Percentiles rank a stretch among this genome's conserved stretches.
Conservation (phyloP, 2,113 vertebrate genomes). For the Fukomys damarensis region DNA sequence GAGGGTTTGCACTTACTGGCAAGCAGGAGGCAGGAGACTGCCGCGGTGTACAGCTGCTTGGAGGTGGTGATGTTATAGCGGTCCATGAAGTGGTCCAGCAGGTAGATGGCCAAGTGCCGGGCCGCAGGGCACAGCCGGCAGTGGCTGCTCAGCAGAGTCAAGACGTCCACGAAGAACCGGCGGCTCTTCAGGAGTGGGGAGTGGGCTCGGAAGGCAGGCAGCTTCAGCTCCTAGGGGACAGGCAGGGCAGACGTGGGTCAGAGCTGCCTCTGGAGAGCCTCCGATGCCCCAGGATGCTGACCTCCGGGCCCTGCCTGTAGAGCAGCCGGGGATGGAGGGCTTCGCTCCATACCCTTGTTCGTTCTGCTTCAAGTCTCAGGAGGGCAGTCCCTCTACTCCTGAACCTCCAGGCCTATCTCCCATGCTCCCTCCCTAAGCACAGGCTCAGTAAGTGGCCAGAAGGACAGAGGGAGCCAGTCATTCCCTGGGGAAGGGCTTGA, state of each 20-base stretch:
- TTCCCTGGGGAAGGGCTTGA: background rate
- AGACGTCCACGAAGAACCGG: constrained; percentile 91
- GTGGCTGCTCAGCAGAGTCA: constrained; percentile 91
- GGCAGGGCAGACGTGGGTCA: background rate
- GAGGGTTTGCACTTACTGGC: constrained; percentile 89
- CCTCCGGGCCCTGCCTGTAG: background rate
- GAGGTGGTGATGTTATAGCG: constrained; percentile 89
- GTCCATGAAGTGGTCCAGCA: constrained; percentile 96
- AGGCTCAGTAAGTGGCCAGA: background rate
- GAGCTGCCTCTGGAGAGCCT: background rate
- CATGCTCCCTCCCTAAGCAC: background rate
- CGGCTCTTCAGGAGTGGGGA: constrained; percentile 95
- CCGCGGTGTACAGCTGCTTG: constrained; percentile 91
- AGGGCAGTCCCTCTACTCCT: background rate
- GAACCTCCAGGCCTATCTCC: background rate
- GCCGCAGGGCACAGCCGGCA: constrained; percentile 92
- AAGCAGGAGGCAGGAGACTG: constrained; percentile 93
- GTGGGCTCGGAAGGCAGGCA: constrained; percentile 91
- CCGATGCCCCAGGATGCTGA: rapidly evolving
- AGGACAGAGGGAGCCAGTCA: background rate
- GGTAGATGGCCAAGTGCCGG: constrained; percentile 93
- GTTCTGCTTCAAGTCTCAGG: background rate
- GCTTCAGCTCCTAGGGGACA: constrained; percentile 90
- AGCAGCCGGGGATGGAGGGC: background rate
- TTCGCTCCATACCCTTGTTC: rapidly evolving